Base-by-base conservation (phyloP, 2,113 vertebrate genomes). In the Gulo gulo region DNA sequence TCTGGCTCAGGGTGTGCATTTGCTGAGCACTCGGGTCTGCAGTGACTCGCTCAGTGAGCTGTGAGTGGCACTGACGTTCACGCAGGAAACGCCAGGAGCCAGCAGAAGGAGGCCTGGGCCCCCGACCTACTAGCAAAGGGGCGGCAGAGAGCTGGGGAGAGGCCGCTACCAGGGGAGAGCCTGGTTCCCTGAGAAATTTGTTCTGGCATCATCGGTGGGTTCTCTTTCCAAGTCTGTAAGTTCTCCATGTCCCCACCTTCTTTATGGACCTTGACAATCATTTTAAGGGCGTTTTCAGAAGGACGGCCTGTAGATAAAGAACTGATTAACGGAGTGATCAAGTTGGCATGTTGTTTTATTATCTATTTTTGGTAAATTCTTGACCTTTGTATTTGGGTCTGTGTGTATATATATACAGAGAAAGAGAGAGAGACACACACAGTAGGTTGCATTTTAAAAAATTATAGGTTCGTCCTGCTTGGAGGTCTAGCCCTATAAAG, bases 171-270 rank as follows among this genome's bases (percentile, higher is more conserved):
- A 0, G 21, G 29, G 87, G 69, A 57, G 76, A 29, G 59, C 24
- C 39, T 29, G 31, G 59, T 57, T 6, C 9, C 34, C 6, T 20
- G 4, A 23, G 63, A 47, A 18, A 8, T 36, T 16, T 31, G 21
- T 31, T 63, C 1, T 16, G 16, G 45, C 9, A 3, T 1, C 10
- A 5, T 2, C 1, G 61, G 10, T 26, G 31, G 2, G 4, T 57
- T 89, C n/a, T 23, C 20, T 71, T 67, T 34, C 4, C 73, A 23
- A 91, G 61, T 21, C 15, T 18, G 1, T 23, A 23, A 14, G 13
- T 21, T 65, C 39, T 61, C 15, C 1, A 8, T 23, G n/a, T 39
- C 45, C 7, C 20, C 24, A 13, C 39, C 36, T 80, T 7, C 7
- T 10, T 15, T 57, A 3, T 23, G 14, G 26, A 36, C 2, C 50